These are phyloP conservation scores for Selenia dentaria DNA, from an alignment of 2,888 invertebrate genomes.

Conservation along the genomic window DNA sequence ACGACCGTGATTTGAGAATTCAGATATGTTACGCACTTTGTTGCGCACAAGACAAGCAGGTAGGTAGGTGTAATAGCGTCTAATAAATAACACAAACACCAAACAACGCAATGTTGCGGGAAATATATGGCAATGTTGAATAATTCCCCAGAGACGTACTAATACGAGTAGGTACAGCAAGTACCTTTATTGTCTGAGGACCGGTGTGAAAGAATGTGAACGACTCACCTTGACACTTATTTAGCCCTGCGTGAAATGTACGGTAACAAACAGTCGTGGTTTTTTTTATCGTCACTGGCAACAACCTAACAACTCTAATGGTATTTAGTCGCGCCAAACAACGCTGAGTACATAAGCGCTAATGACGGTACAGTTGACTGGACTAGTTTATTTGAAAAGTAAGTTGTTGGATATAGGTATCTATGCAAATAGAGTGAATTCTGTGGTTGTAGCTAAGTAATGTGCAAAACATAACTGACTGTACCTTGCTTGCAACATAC, in stretches of 20 bases:
- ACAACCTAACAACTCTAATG: neutral
- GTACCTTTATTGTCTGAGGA: neutral
- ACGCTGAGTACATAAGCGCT: neutral
- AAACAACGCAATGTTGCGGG: neutral
- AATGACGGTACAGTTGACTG: too few species aligned
- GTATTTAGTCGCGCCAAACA: neutral
- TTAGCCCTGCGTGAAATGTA: constrained; percentile 40
- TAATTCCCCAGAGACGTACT: neutral
- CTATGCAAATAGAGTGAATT: too few species aligned
- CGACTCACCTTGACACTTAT: constrained; percentile 63
- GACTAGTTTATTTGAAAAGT: too few species aligned
- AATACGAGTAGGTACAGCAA: neutral
- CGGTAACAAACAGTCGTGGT: neutral
- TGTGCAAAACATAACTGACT: too few species aligned
- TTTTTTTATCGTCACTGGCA: neutral
- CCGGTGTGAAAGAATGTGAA: constrained; percentile 81
- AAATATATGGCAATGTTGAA: neutral
- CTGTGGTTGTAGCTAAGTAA: too few species aligned
- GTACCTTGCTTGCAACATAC: too few species aligned
- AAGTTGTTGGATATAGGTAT: too few species aligned
- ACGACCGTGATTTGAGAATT: constrained; percentile 5
- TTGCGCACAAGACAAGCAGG: too few species aligned
- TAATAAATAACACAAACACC: neutral
- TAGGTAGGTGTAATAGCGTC: neutral
- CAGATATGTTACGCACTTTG: neutral